These are phyloP conservation scores for Clarias platycephalus DNA, from an alignment of 2,797 vertebrate genomes.

Conservation along the genomic window DNA sequence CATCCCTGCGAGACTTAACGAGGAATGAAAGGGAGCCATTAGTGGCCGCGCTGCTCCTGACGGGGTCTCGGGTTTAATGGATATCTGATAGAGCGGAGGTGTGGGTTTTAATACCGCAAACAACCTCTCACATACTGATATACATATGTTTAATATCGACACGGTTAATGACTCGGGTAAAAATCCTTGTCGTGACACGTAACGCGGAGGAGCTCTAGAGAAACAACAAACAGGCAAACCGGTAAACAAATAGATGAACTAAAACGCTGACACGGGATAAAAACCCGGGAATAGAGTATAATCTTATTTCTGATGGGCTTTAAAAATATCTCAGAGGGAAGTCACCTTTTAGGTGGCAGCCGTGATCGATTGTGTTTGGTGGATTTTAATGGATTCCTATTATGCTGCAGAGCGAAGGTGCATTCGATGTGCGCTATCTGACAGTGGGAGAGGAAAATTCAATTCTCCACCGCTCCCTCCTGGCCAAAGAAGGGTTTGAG, in stretches of 20 bases:
- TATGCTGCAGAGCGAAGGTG: constrained; percentile 47
- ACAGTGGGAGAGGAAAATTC: constrained; percentile 52
- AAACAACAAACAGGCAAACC: not conserved
- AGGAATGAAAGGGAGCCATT: constrained; percentile 71
- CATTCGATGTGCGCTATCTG: constrained; percentile 52
- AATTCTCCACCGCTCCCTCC: constrained; percentile 54
- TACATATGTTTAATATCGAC: constrained; percentile 35
- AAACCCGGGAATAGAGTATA: not conserved
- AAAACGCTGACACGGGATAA: not conserved
- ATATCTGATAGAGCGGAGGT: constrained; percentile 40
- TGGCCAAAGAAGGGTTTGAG: constrained; percentile 58
- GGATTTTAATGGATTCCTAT: constrained; percentile 59
- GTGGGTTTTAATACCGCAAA: constrained; percentile 25
- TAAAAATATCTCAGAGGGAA: constrained; percentile 55
- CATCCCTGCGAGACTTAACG: constrained; percentile 60
- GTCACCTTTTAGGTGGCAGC: constrained; percentile 45
- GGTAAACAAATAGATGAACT: not conserved
- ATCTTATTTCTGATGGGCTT: constrained; percentile 39
- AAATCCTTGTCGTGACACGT: not conserved
- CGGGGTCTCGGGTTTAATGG: constrained; percentile 41
- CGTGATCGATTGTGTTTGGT: constrained; percentile 54
- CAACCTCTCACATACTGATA: constrained; percentile 33
- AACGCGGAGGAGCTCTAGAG: not conserved
- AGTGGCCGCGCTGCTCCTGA: constrained; percentile 45
- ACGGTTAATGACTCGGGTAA: constrained; percentile 25